Conservation (phyloP, 2,797 vertebrate species). For the Syngnathus acus region DNA sequence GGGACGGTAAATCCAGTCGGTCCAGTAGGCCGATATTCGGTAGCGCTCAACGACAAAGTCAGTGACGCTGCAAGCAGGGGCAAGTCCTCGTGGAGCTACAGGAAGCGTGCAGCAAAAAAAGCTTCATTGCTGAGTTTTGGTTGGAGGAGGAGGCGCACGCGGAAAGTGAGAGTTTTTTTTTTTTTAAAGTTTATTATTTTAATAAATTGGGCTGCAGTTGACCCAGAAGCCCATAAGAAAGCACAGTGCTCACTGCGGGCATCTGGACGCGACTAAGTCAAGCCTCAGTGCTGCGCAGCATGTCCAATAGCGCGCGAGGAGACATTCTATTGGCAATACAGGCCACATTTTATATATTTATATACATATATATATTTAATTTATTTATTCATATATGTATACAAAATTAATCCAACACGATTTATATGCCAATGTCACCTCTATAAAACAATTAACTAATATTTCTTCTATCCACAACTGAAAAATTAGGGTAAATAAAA, state of each 20-base stretch:
- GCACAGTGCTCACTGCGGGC: not conserved
- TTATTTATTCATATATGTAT: too few species aligned
- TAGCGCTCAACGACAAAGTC: not conserved
- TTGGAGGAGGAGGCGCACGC: not conserved
- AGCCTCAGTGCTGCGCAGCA: not conserved
- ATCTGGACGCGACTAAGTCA: not conserved
- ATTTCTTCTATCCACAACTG: too few species aligned
- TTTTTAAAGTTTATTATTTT: not conserved
- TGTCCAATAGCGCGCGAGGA: constrained; percentile 1
- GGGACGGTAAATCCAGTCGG: not conserved
- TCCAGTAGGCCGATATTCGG: not conserved
- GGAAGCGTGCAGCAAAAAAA: not conserved
- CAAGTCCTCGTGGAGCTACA: not conserved
- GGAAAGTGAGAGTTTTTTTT: not conserved
- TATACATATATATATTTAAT: too few species aligned
- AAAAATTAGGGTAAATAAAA: too few species aligned
- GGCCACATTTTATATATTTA: too few species aligned
- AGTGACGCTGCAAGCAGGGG: not conserved
- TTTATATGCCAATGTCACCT: too few species aligned
- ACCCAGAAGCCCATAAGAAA: not conserved
- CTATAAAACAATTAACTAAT: too few species aligned
- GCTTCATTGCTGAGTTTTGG: constrained; percentile 4
- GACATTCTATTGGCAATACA: not conserved
- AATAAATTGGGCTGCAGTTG: not conserved
- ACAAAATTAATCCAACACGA: too few species aligned